Conservation (phyloP, 2,888 invertebrate genomes). For the Bellardia pandia region DNA sequence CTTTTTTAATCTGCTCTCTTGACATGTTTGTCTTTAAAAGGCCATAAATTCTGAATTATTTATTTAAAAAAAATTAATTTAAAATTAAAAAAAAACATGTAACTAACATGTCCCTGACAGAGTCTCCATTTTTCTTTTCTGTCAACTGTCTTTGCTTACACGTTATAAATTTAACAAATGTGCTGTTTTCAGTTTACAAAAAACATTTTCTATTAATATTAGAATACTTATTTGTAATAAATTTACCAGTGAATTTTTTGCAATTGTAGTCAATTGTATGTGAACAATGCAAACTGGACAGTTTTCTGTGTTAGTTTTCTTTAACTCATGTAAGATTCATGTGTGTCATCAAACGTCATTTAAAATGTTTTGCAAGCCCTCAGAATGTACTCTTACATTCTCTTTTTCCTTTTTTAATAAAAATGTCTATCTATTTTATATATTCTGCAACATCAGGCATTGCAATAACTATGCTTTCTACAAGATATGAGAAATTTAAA, state of each 20-base stretch:
- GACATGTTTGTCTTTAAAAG: too few relatives aligned
- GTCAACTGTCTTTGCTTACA: background rate
- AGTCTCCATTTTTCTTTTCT: background rate
- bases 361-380: constrained; percentile 4
- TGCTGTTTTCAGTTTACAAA: background rate
- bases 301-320: background rate
- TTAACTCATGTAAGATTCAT: constrained; percentile 26
- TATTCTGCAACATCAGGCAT: constrained; percentile 38
- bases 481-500: background rate
- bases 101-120: background rate
- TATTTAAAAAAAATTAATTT: background rate
- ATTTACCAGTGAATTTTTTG: background rate
- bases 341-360: constrained; percentile 37
- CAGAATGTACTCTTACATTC: background rate
- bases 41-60: background rate
- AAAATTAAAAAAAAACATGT: background rate
- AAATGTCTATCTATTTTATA: constrained; percentile 8
- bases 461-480: background rate
- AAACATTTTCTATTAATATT: constrained; percentile 4
- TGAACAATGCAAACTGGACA: background rate
- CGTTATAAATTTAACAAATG: constrained; percentile 7
- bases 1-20: too few relatives aligned
- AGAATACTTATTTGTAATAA: constrained; percentile 4
- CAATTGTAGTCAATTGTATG: background rate
- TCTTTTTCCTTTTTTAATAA: constrained; percentile 27